Conservation (phyloP, 1,140 invertebrate species). For the honey bee (Apis mellifera) region Amel_HAv3.1 CM009944.2:6969501-6970000, state of each 20-base stretch:
- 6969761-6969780: constrained; percentile 61
- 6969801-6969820: constrained; percentile 55
- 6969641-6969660: background rate
- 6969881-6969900: background rate
- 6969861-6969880: background rate
- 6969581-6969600: background rate
- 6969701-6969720: constrained; percentile 53
- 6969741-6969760: constrained; percentile 54
- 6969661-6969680: constrained; percentile 14
- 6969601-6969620: background rate
- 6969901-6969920: background rate
- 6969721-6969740: constrained; percentile 59
- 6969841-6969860: constrained; percentile 13
- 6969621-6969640: background rate
- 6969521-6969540: background rate
- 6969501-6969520: background rate
- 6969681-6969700: constrained; percentile 43
- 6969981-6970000: no score
- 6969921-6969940: background rate
- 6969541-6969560: background rate
- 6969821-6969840: constrained; percentile 44
- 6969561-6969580: background rate
- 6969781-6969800: constrained; percentile 46
- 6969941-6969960: background rate
- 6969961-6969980: background rate